These are phyloP conservation scores for Ephialtes manifestator DNA, from an alignment of 2,888 invertebrate genomes.

Conservation along the genomic window DNA sequence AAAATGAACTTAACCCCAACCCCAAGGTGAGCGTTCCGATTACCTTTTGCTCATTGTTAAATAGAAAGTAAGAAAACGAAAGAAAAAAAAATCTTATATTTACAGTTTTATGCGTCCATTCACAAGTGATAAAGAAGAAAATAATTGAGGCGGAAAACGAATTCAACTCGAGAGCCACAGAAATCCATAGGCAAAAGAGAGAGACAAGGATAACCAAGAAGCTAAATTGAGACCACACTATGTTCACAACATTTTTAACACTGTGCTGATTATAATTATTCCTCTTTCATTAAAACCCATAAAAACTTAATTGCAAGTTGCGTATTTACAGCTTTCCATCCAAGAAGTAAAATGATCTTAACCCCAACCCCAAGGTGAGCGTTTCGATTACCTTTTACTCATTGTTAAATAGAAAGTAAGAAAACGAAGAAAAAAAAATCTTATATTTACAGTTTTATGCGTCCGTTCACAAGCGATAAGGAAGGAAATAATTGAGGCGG, in stretches of 20 bases:
- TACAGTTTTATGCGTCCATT: constrained; percentile 4
- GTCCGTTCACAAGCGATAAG: constrained; percentile 2
- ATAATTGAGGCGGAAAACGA: constrained; percentile 6
- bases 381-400: neutral
- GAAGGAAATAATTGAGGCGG: constrained; percentile 20
- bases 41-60: neutral
- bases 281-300: too few species aligned
- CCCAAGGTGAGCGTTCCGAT: neutral
- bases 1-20: neutral
- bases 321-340: neutral
- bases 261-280: too few species aligned
- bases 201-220: too few species aligned
- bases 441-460: neutral
- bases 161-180: too few species aligned
- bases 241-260: too few species aligned
- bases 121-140: neutral
- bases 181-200: too few species aligned
- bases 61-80: neutral
- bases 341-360: neutral
- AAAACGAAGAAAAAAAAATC: too few species aligned
- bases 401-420: neutral
- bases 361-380: neutral
- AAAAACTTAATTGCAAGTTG: too few species aligned
- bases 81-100: neutral
- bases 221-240: too few species aligned